Percentiles rank a stretch among this genome's conserved stretches.
Evolutionary conservation across 2,888 invertebrate genomes (phyloP).

Genomic region (Trachelus stipa): DNA sequence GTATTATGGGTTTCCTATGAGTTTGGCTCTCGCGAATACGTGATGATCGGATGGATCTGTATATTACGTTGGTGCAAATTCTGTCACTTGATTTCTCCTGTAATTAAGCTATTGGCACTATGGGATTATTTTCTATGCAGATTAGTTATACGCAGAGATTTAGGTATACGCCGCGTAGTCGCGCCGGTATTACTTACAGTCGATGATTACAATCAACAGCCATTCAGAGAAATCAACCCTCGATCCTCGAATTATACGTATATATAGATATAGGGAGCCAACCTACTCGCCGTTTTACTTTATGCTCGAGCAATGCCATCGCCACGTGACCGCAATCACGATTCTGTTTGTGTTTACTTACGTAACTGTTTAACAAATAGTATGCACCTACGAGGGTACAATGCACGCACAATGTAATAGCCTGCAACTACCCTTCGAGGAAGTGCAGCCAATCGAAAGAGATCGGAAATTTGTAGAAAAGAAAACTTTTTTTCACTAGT

Average conservation of each 20-base stretch:
- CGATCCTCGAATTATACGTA: conserved; percentile 34
- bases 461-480: not conserved
- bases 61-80: not conserved
- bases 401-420: not conserved
- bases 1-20: not conserved
- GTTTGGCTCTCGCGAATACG: not conserved
- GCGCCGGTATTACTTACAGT: conserved; percentile 62
- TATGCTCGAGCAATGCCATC: conserved; percentile 56
- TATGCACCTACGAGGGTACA: conserved; percentile 12
- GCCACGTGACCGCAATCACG: conserved; percentile 66
- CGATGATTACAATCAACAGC: conserved; percentile 65
- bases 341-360: conserved; percentile 61
- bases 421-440: not conserved
- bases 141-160: conserved; percentile 26
- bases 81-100: not conserved
- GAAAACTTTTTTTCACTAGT: not conserved
- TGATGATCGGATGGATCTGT: not conserved
- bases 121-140: not conserved
- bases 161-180: conserved; percentile 32
- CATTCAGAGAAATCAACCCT: conserved; percentile 63
- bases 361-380: conserved; percentile 59
- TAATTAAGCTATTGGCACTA: not conserved
- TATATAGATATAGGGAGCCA: conserved; percentile 24
- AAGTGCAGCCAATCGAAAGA: not conserved
- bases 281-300: conserved; percentile 55